These are phyloP conservation scores for Polyommatus iphigenia DNA, from an alignment of 2,888 invertebrate species.

Conservation along the genomic window DNA sequence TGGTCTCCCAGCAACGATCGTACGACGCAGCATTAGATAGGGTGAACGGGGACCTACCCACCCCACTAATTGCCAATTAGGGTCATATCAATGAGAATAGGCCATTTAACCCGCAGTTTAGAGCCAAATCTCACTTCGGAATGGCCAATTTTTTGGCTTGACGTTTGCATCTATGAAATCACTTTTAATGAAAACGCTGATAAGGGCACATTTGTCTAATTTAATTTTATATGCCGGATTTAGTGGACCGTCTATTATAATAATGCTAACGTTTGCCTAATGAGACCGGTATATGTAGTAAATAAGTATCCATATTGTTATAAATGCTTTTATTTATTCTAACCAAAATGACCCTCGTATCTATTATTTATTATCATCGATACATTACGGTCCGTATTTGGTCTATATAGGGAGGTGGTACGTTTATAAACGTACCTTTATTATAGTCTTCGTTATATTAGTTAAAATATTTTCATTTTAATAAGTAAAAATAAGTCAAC, in stretches of 20 bases:
- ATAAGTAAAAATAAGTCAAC: no score
- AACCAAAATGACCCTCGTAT: not conserved
- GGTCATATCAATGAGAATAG: conserved; percentile 30
- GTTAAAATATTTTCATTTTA: no score
- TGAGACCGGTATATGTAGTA: not conserved
- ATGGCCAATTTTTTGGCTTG: not conserved
- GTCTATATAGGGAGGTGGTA: no score
- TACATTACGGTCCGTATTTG: no score
- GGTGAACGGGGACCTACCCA: conserved; percentile 4
- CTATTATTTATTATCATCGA: no score
- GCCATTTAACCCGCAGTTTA: conserved; percentile 26
- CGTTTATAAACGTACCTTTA: no score
- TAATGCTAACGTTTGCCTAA: not conserved
- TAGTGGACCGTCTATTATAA: not conserved
- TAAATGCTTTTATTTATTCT: not conserved
- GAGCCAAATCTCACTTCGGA: not conserved
- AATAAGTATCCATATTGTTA: not conserved
- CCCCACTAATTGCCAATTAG: conserved; percentile 34
- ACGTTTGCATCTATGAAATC: conserved; percentile 6
- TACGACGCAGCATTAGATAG: conserved; percentile 28
- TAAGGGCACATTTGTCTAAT: not conserved
- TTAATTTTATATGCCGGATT: conserved; percentile 7
- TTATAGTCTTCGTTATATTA: no score
- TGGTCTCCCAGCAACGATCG: conserved; percentile 8
- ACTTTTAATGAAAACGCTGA: conserved; percentile 9